These are phyloP conservation scores for Mesorhabditis spiculigera DNA, from an alignment of 2,888 invertebrate genomes.

Conservation along the genomic window DNA sequence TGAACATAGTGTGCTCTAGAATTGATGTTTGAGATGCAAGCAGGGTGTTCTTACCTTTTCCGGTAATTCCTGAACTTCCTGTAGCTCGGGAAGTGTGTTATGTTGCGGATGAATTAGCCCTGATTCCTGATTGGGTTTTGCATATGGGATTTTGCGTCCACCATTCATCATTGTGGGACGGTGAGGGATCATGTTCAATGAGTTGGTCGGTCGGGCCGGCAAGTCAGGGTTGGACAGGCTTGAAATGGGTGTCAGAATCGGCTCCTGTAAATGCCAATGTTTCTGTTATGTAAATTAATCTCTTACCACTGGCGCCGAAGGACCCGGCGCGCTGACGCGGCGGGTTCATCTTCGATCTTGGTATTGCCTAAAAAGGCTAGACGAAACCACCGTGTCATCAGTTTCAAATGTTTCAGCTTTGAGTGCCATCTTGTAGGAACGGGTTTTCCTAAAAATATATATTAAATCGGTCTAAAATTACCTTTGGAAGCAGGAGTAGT, in stretches of 20 bases:
- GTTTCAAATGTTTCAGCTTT: too few species aligned
- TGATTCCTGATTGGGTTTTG: not conserved
- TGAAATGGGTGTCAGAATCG: too few species aligned
- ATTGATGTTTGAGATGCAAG: not conserved
- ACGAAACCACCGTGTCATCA: too few species aligned
- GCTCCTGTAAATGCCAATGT: too few species aligned
- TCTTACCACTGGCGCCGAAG: too few species aligned
- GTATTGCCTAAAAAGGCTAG: too few species aligned
- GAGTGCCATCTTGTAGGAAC: slow-evolving; percentile 8
- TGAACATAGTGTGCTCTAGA: too few species aligned
- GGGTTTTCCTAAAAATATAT: slow-evolving; percentile 8
- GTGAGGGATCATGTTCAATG: not conserved
- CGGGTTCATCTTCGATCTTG: too few species aligned
- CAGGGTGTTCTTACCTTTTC: not conserved
- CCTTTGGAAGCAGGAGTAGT: slow-evolving; percentile 15
- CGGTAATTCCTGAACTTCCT: not conserved
- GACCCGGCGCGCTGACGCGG: too few species aligned
- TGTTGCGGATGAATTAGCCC: too few species aligned
- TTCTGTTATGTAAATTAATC: too few species aligned
- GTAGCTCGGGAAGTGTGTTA: too few species aligned
- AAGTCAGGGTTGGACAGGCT: not conserved
- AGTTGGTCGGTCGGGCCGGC: not conserved
- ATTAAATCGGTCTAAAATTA: slow-evolving; percentile 7
- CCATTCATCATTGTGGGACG: not conserved
- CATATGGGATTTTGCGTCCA: not conserved